phyloP scores from a whole-genome alignment of 2,113 vertebrate genomes.

The Holacanthus passer region DNA sequence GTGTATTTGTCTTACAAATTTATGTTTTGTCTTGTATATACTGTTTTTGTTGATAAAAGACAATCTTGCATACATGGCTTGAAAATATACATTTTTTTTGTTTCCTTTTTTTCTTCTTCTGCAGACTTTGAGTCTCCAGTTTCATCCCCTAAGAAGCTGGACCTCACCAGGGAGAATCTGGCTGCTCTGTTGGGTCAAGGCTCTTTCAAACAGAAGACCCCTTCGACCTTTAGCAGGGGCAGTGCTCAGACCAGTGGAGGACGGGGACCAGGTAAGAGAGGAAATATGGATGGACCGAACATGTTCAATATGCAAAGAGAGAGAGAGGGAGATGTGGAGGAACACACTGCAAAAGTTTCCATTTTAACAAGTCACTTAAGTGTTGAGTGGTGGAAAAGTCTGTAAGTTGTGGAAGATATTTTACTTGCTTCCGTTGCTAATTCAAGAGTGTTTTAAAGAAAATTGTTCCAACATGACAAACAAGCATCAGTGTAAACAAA shows the following conservation, averaged over 20 bases:
- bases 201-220: slow-evolving; percentile 80
- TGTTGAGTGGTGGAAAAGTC: background rate
- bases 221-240: slow-evolving; percentile 82
- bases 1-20: background rate
- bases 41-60: background rate
- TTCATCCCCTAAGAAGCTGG: slow-evolving; percentile 78
- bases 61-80: background rate
- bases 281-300: background rate
- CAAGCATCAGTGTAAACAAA: background rate
- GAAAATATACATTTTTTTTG: background rate
- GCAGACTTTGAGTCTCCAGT: slow-evolving; percentile 71
- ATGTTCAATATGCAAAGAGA: background rate
- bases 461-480: background rate
- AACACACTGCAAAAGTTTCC: background rate
- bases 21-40: background rate
- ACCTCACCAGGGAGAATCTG: slow-evolving; percentile 88
- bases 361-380: background rate
- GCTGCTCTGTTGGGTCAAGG: slow-evolving; percentile 81
- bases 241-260: slow-evolving; percentile 86
- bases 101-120: background rate
- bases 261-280: slow-evolving; percentile 86
- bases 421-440: background rate
- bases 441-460: background rate
- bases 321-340: background rate
- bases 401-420: background rate